These are phyloP conservation scores for Phytoseiulus persimilis DNA, from an alignment of 2,888 invertebrate genomes.

Conservation along the genomic window DNA sequence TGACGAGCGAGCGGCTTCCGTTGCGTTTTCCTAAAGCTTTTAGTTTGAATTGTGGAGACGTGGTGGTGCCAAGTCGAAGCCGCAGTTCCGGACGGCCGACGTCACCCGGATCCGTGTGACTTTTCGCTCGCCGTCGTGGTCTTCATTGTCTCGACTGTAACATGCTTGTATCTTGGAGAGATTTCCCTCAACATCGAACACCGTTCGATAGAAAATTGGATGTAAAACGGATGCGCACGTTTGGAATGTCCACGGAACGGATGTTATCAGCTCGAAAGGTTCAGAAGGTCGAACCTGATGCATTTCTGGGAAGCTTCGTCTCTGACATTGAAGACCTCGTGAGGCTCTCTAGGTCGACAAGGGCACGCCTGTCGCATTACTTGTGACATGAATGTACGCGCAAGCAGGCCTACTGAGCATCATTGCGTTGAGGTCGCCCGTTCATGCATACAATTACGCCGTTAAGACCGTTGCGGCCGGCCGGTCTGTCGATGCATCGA, in stretches of 20 bases:
- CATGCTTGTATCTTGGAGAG: neutral
- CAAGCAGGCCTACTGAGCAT: neutral
- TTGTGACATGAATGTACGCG: neutral
- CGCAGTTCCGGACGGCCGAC: neutral
- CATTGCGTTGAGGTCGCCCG: neutral
- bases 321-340: neutral
- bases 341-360: neutral
- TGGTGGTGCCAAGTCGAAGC: neutral
- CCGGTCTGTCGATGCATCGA: neutral
- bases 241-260: neutral
- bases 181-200: neutral
- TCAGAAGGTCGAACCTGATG: conserved; percentile 5
- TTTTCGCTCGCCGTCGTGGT: neutral
- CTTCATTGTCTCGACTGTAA: neutral
- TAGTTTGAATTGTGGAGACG: neutral
- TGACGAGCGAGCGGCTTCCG: neutral
- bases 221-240: neutral
- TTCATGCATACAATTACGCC: neutral
- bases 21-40: neutral
- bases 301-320: neutral
- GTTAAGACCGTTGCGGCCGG: neutral
- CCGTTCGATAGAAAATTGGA: neutral
- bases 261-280: neutral
- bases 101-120: neutral
- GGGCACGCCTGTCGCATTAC: neutral